Evolutionary conservation across 1,140 invertebrate genomes (phyloP).

Genomic region (Saccostrea cuccullata): DNA sequence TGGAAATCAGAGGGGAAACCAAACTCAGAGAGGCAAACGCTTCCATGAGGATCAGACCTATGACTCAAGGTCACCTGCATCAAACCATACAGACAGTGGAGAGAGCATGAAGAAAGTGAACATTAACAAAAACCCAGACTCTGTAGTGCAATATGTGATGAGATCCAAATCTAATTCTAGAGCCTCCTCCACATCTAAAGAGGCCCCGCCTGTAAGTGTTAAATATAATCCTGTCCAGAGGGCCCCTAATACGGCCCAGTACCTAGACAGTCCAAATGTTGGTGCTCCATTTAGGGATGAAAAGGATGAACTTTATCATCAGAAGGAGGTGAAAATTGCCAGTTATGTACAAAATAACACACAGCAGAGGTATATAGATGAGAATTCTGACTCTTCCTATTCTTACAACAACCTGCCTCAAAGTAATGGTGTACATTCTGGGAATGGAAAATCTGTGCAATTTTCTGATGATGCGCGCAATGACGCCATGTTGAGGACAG

Average conservation of each 20-base stretch:
- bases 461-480: background rate
- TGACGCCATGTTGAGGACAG: background rate
- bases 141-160: constrained; percentile 53
- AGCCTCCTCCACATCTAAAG: constrained; percentile 16
- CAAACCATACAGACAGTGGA: background rate
- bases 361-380: constrained; percentile 9
- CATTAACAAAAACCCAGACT: background rate
- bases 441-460: constrained; percentile 5
- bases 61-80: background rate
- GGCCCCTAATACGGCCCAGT: background rate
- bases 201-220: background rate
- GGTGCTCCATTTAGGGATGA: background rate
- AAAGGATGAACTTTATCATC: background rate
- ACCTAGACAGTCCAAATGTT: background rate
- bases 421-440: background rate
- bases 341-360: background rate
- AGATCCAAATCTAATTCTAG: constrained; percentile 37
- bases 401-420: background rate
- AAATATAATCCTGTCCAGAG: background rate
- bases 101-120: background rate
- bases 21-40: background rate
- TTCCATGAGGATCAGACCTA: background rate
- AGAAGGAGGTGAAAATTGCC: background rate
- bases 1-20: background rate
- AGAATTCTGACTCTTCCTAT: background rate